These are phyloP conservation scores for Podarcis raffonei DNA, from an alignment of 2,113 vertebrate species.

Conservation along the genomic window DNA sequence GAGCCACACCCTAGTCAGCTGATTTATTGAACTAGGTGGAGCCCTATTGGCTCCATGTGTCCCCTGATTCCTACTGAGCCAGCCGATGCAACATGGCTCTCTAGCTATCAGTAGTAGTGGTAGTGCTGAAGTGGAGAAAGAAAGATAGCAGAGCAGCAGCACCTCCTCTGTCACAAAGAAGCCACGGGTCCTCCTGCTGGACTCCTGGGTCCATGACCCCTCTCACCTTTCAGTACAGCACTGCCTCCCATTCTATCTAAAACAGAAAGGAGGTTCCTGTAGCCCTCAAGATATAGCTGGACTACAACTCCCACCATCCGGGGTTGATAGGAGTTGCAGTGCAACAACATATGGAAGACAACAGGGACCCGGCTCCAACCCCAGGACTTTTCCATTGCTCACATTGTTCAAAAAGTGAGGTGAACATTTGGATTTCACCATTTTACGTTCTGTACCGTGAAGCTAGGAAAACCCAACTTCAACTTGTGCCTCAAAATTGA, in stretches of 20 bases:
- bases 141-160: neutral
- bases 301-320: too few species aligned
- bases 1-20: neutral
- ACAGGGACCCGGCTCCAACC: too few species aligned
- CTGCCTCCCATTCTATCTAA: neutral
- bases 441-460: neutral
- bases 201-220: neutral
- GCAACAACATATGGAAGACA: too few species aligned
- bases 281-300: too few species aligned
- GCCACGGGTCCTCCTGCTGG: neutral
- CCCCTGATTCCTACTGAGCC: too few species aligned
- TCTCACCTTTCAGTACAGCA: neutral
- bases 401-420: neutral
- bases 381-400: neutral
- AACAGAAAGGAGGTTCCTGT: neutral
- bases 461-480: neutral
- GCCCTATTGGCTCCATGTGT: neutral
- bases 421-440: neutral
- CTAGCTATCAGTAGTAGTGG: too few species aligned
- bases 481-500: neutral
- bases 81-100: neutral
- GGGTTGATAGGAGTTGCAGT: too few species aligned
- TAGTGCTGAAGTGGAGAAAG: neutral
- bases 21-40: neutral
- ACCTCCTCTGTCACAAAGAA: too few species aligned